Percentiles rank a stretch among this genome's conserved stretches.
These are phyloP conservation scores for Empis stercorea DNA, from an alignment of 2,888 invertebrate genomes.

Conservation along the genomic window DNA sequence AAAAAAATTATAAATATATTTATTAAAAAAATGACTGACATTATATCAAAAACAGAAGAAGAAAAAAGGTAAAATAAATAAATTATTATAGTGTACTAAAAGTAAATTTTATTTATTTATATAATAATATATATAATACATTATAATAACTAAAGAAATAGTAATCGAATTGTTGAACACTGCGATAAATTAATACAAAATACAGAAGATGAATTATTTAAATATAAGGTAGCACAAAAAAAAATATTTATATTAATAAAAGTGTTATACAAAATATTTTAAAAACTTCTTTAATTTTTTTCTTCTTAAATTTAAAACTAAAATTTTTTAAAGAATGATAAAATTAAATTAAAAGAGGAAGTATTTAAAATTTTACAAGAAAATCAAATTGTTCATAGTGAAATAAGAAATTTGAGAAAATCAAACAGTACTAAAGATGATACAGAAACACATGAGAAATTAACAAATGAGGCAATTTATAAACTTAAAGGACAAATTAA, in stretches of 20 bases:
- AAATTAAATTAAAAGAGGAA: constrained; percentile 22
- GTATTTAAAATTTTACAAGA: constrained; percentile 29
- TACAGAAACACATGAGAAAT: constrained; percentile 17
- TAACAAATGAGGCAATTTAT: constrained; percentile 26
- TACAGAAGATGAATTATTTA: constrained; percentile 23
- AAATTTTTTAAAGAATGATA: constrained; percentile 24
- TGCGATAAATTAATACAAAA: constrained; percentile 23
- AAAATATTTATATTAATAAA: background rate
- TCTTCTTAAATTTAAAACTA: background rate
- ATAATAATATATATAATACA: too few species aligned
- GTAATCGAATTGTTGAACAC: constrained; percentile 17
- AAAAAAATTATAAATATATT: background rate
- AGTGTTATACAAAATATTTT: background rate
- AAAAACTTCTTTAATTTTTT: background rate
- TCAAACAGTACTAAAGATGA: constrained; percentile 9
- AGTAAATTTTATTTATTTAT: background rate
- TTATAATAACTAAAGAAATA: constrained; percentile 8
- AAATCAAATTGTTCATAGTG: constrained; percentile 24
- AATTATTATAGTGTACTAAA: too few species aligned
- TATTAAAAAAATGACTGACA: background rate
- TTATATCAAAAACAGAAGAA: background rate
- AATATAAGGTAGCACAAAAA: constrained; percentile 17
- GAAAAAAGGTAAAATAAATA: background rate
- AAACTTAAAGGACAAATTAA: constrained; percentile 34
- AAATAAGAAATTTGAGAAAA: constrained; percentile 19